These are phyloP conservation scores for Sebastes vulpes DNA, from an alignment of 2,797 vertebrate genomes.

Conservation along the genomic window DNA sequence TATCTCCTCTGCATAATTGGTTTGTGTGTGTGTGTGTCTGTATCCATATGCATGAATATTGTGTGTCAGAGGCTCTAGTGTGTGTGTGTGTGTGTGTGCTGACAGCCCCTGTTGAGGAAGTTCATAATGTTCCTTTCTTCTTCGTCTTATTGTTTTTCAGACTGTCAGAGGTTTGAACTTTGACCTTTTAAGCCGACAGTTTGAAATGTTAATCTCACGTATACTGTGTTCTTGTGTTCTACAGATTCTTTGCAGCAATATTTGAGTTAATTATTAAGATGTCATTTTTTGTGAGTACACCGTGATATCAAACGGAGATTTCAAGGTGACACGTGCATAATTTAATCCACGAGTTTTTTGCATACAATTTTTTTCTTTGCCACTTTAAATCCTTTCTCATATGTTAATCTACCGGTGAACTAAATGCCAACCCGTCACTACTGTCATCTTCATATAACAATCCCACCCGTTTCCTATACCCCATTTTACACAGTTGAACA, in stretches of 20 bases:
- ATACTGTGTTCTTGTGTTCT: background rate
- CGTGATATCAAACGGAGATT: background rate
- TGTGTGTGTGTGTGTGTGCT: background rate
- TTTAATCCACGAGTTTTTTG: background rate
- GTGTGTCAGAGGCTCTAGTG: background rate
- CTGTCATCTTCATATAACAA: no score
- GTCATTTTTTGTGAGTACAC: background rate
- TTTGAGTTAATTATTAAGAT: background rate
- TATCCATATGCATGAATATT: background rate
- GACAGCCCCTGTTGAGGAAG: background rate
- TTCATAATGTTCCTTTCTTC: background rate
- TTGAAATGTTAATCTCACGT: background rate
- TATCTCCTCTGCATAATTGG: conserved; percentile 19
- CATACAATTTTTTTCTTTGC: background rate
- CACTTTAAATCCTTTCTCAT: background rate
- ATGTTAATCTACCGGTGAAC: no score
- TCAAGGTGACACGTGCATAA: background rate
- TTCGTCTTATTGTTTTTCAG: background rate
- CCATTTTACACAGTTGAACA: no score
- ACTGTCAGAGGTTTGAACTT: background rate
- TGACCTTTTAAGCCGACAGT: background rate
- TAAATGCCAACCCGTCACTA: no score
- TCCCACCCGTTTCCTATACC: no score
- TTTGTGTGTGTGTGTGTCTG: background rate
- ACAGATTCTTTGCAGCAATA: background rate